Evolutionary conservation across 2,113 vertebrate species (phyloP), one percentile per base, ranked within the genome.

Genomic region (Entelurus aequoreus): DNA sequence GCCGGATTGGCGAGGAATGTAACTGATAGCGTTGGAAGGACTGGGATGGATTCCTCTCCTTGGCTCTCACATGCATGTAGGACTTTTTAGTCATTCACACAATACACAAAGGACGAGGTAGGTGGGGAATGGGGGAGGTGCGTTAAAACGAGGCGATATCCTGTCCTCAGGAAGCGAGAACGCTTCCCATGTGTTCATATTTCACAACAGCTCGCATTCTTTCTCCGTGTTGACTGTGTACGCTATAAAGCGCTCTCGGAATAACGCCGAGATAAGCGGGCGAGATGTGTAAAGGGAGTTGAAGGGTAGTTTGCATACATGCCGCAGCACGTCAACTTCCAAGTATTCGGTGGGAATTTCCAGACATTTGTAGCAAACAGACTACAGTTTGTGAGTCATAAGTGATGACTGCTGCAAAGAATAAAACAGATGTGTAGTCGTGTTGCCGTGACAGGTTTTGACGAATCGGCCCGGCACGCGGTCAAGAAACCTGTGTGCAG

Each of bases 1-100:
- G 72, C 54, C 14, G 75, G 68, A 84, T 69, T 75, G 79, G 74
- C 52, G 67, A 76, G 73, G 79, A 87, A 86, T 86, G 83, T 77
- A 82, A 85, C 68, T 66, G 84, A 88, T 87, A 86, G 75, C 9
- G 69, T 68, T 79, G 68, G 78, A 85, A 76, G 72, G 55, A 84
- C 68, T 57, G 76, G 71, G 77, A 85, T 71, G 61, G 64, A 73
- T 83, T 80, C 76, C 68, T 71, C 63, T 76, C 13, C 62, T 55
- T 50, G 60, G 60, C 76, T 83, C 75, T 81, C 80, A 86, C 77
- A 77, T 81, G 79, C 61, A 75, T 8, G 42, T 70, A 62, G n/a
- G 11, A 68, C 72, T 84, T 46, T 46, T 46, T 80, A 79, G 82
- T 85, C 70, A 60, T 76, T 82, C 77, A 78, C 74, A 77, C 77